These are phyloP conservation scores for Anastrepha obliqua DNA, from an alignment of 1,140 invertebrate species.

Conservation along the genomic window DNA sequence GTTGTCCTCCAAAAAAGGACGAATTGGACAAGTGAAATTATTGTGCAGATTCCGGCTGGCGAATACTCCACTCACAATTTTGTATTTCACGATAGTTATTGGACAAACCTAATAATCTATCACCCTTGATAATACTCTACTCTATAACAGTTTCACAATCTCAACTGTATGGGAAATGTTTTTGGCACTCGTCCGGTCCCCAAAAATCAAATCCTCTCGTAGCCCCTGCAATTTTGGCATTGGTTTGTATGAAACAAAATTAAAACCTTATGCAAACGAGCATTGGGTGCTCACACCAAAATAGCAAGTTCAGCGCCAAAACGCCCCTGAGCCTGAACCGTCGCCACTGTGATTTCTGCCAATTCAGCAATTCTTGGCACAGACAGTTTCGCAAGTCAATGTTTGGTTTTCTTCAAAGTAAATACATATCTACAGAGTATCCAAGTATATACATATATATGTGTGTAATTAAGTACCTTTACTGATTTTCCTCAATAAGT, in stretches of 20 bases:
- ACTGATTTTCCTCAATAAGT: no score
- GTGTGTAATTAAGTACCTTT: no score
- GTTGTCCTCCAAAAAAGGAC: no score
- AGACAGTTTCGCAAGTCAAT: constrained; percentile 50
- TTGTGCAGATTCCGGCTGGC: no score
- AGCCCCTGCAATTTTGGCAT: background rate
- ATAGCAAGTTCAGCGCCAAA: background rate
- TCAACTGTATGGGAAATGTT: no score
- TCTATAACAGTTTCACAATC: background rate
- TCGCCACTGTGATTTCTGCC: constrained; percentile 66
- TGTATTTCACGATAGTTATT: no score
- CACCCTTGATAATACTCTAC: no score
- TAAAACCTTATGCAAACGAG: background rate
- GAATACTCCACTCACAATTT: no score
- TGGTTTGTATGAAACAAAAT: background rate
- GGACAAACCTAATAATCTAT: no score
- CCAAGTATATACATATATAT: background rate
- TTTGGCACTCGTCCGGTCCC: no score
- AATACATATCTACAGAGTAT: background rate
- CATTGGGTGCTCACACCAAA: background rate
- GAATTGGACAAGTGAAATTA: no score
- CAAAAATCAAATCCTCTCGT: no score
- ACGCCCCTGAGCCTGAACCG: constrained; percentile 5
- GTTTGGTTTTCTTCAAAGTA: background rate
- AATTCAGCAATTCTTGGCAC: constrained; percentile 65